Conservation (phyloP, 2,113 vertebrate species). For the Mirza zaza region DNA sequence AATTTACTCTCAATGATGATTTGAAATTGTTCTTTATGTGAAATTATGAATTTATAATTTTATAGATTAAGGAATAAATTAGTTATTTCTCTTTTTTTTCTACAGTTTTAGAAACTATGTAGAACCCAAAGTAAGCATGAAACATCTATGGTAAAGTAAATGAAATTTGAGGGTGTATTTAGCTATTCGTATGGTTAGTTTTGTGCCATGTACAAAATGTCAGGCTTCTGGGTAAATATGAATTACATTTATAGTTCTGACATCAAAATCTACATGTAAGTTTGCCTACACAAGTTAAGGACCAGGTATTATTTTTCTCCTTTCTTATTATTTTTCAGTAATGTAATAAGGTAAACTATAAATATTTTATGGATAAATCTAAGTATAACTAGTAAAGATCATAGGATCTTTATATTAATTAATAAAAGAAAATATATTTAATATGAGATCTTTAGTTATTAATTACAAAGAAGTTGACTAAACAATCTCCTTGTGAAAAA, state of each 20-base stretch:
- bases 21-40: neutral
- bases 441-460: neutral
- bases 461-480: constrained; percentile 21
- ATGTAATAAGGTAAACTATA: neutral
- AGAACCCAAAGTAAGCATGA: neutral
- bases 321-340: neutral
- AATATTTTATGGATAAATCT: neutral
- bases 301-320: neutral
- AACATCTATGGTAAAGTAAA: neutral
- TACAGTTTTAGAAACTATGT: constrained; percentile 20
- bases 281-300: neutral
- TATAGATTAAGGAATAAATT: neutral
- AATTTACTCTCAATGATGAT: neutral
- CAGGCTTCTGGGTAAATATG: neutral
- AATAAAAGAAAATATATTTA: neutral
- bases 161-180: neutral
- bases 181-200: neutral
- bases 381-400: neutral
- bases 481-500: neutral
- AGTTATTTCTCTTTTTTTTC: neutral
- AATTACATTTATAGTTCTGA: neutral
- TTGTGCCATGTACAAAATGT: neutral
- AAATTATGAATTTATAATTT: constrained; percentile 6
- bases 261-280: neutral
- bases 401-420: constrained; percentile 2